Base-by-base conservation (phyloP, 2,888 invertebrate species). In the Itoplectis maculator region DNA sequence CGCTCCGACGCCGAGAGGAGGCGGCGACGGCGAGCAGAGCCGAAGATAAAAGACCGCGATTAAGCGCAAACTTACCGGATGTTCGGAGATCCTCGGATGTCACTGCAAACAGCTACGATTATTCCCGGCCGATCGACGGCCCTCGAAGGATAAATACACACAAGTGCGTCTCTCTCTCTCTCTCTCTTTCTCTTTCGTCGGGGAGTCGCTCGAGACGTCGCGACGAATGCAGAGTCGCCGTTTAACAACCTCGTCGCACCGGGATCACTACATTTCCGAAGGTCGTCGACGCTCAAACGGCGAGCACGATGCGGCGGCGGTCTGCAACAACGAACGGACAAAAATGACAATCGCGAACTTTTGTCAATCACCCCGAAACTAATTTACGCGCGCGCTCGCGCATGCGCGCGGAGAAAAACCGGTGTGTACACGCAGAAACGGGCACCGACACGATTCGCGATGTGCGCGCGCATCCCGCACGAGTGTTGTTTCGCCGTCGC, bases 21-120 rank as follows among this genome's bases (percentile, higher is more conserved):
- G n/a, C n/a, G n/a, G n/a, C n/a, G 29, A 5, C 29, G 5, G 29
- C 29, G 29, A 29, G 29, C 8, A 42, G 5, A 2, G 51, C 29
- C 18, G 13, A 15, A 49, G 15, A 29, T 11, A 69, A 54, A 54
- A 59, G n/a, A 11, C 20, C 3, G 8, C n/a, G 13, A 29, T 5
- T 23, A 59, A 35, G 45, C 5, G 29, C 23, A n/a, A 2, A 59
- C 76, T 76, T 47, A 80, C 80, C 80, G 63, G 80, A 80, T 56
- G 45, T 56, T 63, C 65, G n/a, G 23, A 20, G 69, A 61, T 51
- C 9, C 45, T 54, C 29, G 61, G 61, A 18, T 8, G 69, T 49
- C 51, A 51, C 68, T 20, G 20, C 40, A 42, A 61, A 20, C n/a
- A 51, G 15, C 29, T 29, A 40, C 49, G 47, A 51, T 68, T 61